Percentiles rank a stretch among this genome's conserved stretches.
Evolutionary conservation across 2,888 invertebrate species (phyloP).

Genomic region (Muscina levida): DNA sequence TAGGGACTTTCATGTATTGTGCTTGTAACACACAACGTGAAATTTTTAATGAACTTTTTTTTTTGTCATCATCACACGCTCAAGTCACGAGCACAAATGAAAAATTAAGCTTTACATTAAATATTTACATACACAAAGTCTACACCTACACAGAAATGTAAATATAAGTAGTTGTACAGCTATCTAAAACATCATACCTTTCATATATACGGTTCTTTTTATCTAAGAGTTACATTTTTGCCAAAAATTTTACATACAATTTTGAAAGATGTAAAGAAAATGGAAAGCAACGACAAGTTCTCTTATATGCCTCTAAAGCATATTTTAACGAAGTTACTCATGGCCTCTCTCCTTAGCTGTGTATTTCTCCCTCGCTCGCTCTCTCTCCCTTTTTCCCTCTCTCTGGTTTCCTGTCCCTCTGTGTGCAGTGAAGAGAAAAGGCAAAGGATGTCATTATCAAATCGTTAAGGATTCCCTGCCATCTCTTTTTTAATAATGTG

Average conservation of each 20-base stretch:
- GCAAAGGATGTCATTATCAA: slow-evolving; percentile 6
- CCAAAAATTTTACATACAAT: slow-evolving; percentile 3
- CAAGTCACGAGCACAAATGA: neutral
- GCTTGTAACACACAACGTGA: neutral
- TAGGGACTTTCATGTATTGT: slow-evolving; percentile 11
- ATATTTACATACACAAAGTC: slow-evolving; percentile 14
- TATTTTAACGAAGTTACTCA: no score
- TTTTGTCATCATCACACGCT: neutral
- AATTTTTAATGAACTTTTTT: slow-evolving; percentile 9
- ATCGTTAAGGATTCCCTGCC: neutral
- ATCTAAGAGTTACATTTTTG: neutral
- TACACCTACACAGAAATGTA: neutral
- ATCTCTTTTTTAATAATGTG: no score
- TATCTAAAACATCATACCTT: no score
- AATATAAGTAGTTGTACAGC: no score
- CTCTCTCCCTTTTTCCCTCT: no score
- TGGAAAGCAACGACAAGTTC: neutral
- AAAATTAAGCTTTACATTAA: slow-evolving; percentile 29
- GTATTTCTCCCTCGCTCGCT: no score
- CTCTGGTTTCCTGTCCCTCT: no score
- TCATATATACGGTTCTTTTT: neutral
- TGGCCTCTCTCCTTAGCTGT: no score
- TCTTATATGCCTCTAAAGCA: no score
- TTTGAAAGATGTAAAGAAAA: no score
- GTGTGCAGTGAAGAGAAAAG: no score